Conservation (phyloP, 2,888 invertebrate species). For the Hartigia nigra region DNA sequence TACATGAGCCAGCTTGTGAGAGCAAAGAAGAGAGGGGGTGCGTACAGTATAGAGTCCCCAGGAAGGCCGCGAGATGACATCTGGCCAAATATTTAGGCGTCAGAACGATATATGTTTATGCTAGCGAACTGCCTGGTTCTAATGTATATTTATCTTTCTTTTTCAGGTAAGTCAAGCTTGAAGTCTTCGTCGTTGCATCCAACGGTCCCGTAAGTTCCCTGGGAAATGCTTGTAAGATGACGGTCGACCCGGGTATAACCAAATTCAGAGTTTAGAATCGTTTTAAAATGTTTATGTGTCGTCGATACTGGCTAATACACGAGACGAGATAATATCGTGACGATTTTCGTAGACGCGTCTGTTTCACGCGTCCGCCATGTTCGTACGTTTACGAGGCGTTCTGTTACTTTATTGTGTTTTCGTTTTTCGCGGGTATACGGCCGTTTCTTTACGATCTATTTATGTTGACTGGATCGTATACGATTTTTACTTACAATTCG, state of each 20-base stretch:
- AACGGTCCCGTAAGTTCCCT: not conserved
- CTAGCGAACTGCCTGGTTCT: slow-evolving; percentile 25
- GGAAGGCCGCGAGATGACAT: slow-evolving; percentile 38
- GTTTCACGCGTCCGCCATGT: too few species aligned
- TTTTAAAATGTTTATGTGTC: not conserved
- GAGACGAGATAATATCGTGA: not conserved
- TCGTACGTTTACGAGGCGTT: not conserved
- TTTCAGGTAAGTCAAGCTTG: slow-evolving; percentile 50
- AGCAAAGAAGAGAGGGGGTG: not conserved
- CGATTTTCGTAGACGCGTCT: too few species aligned
- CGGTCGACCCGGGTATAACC: not conserved
- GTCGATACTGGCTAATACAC: not conserved
- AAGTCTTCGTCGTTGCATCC: slow-evolving; percentile 1
- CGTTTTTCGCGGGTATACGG: not conserved
- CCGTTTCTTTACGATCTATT: not conserved
- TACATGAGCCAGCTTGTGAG: not conserved
- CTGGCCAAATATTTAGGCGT: slow-evolving; percentile 55
- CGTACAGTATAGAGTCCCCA: slow-evolving; percentile 6
- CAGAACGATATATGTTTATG: slow-evolving; percentile 38
- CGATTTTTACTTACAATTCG: not conserved
- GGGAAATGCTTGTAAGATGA: not conserved
- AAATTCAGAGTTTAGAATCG: not conserved
- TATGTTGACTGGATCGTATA: not conserved
- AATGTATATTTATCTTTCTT: slow-evolving; percentile 40
- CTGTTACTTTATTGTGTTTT: not conserved